phyloP scores from a whole-genome alignment of 2,113 vertebrate genomes.

The Onychostoma macrolepis region DNA sequence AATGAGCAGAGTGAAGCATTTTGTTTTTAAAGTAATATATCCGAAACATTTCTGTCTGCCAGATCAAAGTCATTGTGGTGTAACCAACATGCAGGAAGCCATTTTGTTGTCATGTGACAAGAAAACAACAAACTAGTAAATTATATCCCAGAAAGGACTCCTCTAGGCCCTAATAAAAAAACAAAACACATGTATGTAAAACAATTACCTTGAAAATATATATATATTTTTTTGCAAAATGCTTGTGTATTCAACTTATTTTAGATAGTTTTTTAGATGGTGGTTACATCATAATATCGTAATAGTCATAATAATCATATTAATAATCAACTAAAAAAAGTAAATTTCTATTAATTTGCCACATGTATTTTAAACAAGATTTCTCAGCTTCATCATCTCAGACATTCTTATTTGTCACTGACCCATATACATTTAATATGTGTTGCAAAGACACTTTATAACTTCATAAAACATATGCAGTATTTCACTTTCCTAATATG shows the following conservation, averaged over 20 bases:
- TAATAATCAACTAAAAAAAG: not conserved
- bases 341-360: not conserved
- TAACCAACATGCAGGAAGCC: not conserved
- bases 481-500: not conserved
- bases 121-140: slow-evolving; percentile 1
- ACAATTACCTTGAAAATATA: not conserved
- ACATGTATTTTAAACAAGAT: not conserved
- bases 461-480: not conserved
- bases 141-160: not conserved
- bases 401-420: not conserved
- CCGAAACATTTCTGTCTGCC: not conserved
- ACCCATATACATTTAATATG: not conserved
- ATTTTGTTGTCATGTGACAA: slow-evolving; percentile 10
- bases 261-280: too few relatives aligned
- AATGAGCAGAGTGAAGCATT: not conserved
- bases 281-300: too few relatives aligned
- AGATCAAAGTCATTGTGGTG: not conserved
- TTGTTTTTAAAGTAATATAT: not conserved
- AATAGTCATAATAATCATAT: too few relatives aligned
- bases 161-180: not conserved
- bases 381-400: not conserved
- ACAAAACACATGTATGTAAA: not conserved
- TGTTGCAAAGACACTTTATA: not conserved
- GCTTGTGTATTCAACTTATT: too few relatives aligned
- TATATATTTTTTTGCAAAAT: too few relatives aligned